Percentiles rank a stretch among this genome's conserved stretches.
Evolutionary conservation across 1,140 invertebrate genomes (phyloP).

Genomic region (Pomacea maculata): DNA sequence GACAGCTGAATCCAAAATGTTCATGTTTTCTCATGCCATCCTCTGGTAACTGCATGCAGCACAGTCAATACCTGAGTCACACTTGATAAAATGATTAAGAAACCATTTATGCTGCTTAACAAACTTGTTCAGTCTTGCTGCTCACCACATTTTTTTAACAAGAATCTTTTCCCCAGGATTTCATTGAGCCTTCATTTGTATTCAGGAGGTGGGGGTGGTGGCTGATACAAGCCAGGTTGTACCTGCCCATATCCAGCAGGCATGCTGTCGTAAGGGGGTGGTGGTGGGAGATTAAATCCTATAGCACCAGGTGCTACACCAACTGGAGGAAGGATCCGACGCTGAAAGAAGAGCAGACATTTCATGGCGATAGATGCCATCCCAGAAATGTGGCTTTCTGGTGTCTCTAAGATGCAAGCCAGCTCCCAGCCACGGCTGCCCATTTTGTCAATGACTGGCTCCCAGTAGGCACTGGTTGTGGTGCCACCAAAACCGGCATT

Average conservation of each 20-base stretch:
- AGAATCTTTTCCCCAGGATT: background rate
- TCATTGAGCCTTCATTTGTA: background rate
- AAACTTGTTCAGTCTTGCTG: background rate
- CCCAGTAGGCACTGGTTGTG: conserved; percentile 35
- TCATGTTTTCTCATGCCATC: no score
- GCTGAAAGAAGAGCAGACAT: conserved; percentile 40
- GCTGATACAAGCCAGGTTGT: background rate
- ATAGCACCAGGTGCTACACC: background rate
- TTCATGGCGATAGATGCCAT: conserved; percentile 13
- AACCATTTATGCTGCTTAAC: background rate
- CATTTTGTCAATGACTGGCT: conserved; percentile 37
- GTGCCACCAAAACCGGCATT: conserved; percentile 25
- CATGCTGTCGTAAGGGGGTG: conserved; percentile 3
- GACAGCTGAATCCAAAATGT: no score
- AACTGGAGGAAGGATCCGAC: conserved; percentile 18
- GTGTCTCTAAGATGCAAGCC: conserved; percentile 46
- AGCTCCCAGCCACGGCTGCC: conserved; percentile 50
- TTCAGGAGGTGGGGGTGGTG: background rate
- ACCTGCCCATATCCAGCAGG: background rate
- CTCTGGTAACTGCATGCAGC: no score
- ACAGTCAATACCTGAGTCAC: no score
- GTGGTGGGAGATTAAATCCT: background rate
- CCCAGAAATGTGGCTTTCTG: conserved; percentile 21
- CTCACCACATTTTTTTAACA: background rate
- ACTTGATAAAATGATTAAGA: background rate